A percentile compares a stretch with the other conserved stretches of the same genome.
phyloP scores from a whole-genome alignment of 2,888 invertebrate species.

The Nesidiocoris tenuis region DNA sequence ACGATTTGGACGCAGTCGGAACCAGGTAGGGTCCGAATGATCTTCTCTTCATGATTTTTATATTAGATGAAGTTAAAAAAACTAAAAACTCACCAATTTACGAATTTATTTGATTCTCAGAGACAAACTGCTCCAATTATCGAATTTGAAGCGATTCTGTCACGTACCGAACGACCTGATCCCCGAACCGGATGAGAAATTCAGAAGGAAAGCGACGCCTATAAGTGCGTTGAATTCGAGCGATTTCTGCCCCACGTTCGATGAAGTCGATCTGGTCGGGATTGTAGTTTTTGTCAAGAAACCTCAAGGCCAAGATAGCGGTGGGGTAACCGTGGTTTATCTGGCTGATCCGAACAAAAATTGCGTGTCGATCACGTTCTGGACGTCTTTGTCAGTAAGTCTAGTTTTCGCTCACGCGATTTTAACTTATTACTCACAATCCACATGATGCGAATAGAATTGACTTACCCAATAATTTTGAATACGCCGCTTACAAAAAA shows the following conservation, averaged over 20 bases:
- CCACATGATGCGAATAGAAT: background rate
- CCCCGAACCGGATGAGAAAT: conserved; percentile 10
- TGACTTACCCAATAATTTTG: background rate
- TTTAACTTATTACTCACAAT: background rate
- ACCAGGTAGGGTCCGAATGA: conserved; percentile 34
- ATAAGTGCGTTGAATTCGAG: background rate
- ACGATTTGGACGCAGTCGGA: conserved; percentile 48
- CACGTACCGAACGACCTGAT: conserved; percentile 5
- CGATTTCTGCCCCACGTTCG: conserved; percentile 55
- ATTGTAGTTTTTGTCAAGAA: conserved; percentile 60
- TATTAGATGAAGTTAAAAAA: background rate
- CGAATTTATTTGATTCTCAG: conserved; percentile 20
- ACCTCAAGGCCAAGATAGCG: conserved; percentile 51
- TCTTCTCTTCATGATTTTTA: background rate
- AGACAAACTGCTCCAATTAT: conserved; percentile 44
- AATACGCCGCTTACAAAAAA: background rate
- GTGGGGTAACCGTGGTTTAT: conserved; percentile 52
- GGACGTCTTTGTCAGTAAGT: conserved; percentile 48
- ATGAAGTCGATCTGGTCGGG: conserved; percentile 74
- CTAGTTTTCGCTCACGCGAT: background rate
- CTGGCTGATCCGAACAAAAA: conserved; percentile 36
- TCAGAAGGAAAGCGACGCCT: conserved; percentile 22
- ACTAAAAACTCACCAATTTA: too few relatives aligned
- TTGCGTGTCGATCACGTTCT: conserved; percentile 47
- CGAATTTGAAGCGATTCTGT: conserved; percentile 18